Conservation (phyloP, 2,888 invertebrate species). For the Scaptomyza parva region DNA sequence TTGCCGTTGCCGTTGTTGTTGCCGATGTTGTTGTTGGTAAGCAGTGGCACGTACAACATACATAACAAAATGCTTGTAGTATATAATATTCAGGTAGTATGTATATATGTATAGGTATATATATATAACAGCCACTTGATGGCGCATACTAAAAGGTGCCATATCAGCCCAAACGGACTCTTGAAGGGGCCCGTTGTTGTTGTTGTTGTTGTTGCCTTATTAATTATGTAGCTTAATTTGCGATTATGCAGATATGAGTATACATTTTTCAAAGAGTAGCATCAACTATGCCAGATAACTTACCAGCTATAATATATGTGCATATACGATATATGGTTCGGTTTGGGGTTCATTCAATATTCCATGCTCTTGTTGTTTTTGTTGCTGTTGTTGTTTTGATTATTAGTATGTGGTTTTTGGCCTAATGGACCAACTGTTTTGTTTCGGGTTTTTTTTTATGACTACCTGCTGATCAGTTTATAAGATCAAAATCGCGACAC, state of each 20-base stretch:
- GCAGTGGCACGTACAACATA: slow-evolving; percentile 67
- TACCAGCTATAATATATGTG: slow-evolving; percentile 73
- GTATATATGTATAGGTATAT: neutral
- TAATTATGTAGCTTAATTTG: slow-evolving; percentile 80
- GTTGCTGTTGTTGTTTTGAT: neutral
- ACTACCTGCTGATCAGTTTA: slow-evolving; percentile 41
- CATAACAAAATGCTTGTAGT: slow-evolving; percentile 31
- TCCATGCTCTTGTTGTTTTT: slow-evolving; percentile 54
- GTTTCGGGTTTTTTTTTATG: slow-evolving; percentile 11
- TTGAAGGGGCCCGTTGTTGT: too few species aligned
- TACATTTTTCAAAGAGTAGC: slow-evolving; percentile 61
- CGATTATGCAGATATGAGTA: slow-evolving; percentile 77
- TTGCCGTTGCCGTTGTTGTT: too few species aligned
- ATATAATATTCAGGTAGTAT: slow-evolving; percentile 6
- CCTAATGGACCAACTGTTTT: slow-evolving; percentile 54
- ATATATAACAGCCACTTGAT: slow-evolving; percentile 42
- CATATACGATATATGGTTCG: slow-evolving; percentile 53
- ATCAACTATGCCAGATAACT: slow-evolving; percentile 69
- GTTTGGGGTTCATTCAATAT: slow-evolving; percentile 59
- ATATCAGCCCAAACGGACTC: slow-evolving; percentile 59
- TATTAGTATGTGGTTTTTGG: slow-evolving; percentile 35
- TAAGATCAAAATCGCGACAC: slow-evolving; percentile 54
- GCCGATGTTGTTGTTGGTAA: too few species aligned
- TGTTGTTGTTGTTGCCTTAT: slow-evolving; percentile 61
- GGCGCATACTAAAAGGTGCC: slow-evolving; percentile 65